These are phyloP conservation scores for Palloptera scutellata DNA, from an alignment of 2,888 invertebrate species.

Conservation along the genomic window DNA sequence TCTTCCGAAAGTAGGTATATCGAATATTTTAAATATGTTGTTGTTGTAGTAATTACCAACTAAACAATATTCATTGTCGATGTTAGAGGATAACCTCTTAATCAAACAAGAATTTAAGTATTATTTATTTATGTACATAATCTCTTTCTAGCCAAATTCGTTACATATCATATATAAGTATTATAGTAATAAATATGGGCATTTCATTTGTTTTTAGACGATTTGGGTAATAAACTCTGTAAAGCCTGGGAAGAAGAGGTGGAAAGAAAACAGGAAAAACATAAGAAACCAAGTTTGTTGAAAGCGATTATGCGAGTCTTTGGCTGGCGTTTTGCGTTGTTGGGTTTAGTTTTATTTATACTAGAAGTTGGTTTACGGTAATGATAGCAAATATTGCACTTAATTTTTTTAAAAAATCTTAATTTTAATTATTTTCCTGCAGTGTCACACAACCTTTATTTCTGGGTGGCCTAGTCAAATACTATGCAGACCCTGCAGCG, in stretches of 20 bases:
- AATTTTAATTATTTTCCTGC: too few relatives aligned
- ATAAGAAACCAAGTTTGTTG: conserved; percentile 63
- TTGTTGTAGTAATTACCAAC: too few relatives aligned
- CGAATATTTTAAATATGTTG: too few relatives aligned
- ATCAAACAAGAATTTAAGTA: too few relatives aligned
- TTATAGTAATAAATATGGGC: too few relatives aligned
- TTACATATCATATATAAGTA: too few relatives aligned
- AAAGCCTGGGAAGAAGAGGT: conserved; percentile 69
- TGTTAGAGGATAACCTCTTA: too few relatives aligned
- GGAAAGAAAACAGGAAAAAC: conserved; percentile 49
- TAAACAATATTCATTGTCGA: too few relatives aligned
- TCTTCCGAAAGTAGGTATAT: too few relatives aligned
- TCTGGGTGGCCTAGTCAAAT: conserved; percentile 71
- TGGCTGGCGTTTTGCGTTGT: conserved; percentile 67
- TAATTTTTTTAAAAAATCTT: neutral
- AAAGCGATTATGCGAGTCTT: conserved; percentile 67
- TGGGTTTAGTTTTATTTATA: conserved; percentile 68
- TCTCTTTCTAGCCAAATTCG: too few relatives aligned
- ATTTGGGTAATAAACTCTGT: conserved; percentile 69
- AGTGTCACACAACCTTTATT: conserved; percentile 72
- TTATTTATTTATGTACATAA: too few relatives aligned
- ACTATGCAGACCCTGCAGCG: conserved; percentile 60
- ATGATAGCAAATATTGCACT: conserved; percentile 27
- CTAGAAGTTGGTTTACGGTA: conserved; percentile 70
- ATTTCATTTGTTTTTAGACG: conserved; percentile 48